Evolutionary conservation across 2,888 invertebrate species (phyloP).

Genomic region (Aporophyla lueneburgensis): DNA sequence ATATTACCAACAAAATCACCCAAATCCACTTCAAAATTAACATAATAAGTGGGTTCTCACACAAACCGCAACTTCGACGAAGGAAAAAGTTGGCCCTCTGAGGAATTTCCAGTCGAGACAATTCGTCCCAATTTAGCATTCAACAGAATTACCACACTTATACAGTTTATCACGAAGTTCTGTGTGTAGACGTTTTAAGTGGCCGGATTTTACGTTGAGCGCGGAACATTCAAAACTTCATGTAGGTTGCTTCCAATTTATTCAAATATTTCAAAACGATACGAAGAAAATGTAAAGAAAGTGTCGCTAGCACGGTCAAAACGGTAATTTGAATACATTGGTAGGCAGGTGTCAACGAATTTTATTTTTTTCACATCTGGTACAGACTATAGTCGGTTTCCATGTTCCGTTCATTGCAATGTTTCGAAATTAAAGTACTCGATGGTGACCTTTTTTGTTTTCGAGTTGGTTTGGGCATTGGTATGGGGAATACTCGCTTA

Average conservation of each 20-base stretch:
- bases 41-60: conserved; percentile 67
- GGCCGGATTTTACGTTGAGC: conserved; percentile 59
- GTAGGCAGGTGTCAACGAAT: too few species aligned
- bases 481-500: background rate
- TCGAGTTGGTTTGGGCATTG: conserved; percentile 7
- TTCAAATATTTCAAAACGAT: too few species aligned
- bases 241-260: too few species aligned
- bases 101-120: conserved; percentile 62
- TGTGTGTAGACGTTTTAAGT: conserved; percentile 61
- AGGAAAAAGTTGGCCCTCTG: conserved; percentile 70
- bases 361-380: too few species aligned
- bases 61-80: conserved; percentile 72
- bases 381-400: conserved; percentile 38
- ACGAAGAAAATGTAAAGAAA: too few species aligned
- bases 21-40: conserved; percentile 56
- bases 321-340: too few species aligned
- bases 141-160: conserved; percentile 70
- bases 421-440: conserved; percentile 5
- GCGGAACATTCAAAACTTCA: conserved; percentile 53
- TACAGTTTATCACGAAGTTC: conserved; percentile 70
- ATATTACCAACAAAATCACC: conserved; percentile 38
- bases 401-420: conserved; percentile 28
- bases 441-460: conserved; percentile 21
- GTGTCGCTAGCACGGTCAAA: too few species aligned
- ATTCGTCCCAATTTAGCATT: conserved; percentile 71